phyloP scores from a whole-genome alignment of 1,140 invertebrate genomes.

The Drosophila azteca region DNA sequence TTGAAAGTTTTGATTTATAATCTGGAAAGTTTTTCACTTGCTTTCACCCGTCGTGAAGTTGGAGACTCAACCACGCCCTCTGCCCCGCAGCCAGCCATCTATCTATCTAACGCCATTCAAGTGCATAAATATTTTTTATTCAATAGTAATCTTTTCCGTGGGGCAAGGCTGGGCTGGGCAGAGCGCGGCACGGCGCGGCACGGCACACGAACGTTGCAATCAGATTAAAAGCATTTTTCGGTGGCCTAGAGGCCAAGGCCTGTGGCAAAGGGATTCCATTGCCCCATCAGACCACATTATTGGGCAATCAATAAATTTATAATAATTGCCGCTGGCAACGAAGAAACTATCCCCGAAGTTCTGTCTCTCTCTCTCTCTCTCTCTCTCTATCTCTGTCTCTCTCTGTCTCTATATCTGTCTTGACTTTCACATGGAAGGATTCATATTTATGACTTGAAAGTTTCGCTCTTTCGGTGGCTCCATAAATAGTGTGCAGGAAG shows the following conservation, averaged over 20 bases:
- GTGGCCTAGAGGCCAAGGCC: constrained; percentile 26
- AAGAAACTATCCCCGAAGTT: constrained; percentile 68
- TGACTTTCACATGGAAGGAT: constrained; percentile 30
- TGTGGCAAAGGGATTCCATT: constrained; percentile 5
- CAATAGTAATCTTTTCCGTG: constrained; percentile 33
- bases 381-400: too few species aligned
- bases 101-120: constrained; percentile 71
- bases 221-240: constrained; percentile 77
- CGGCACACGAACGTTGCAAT: constrained; percentile 55
- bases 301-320: constrained; percentile 79
- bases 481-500: constrained; percentile 42
- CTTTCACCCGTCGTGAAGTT: constrained; percentile 9
- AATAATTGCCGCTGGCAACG: constrained; percentile 71
- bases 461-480: constrained; percentile 58
- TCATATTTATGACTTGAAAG: constrained; percentile 75
- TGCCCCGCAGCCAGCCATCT: constrained; percentile 33
- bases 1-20: constrained; percentile 82
- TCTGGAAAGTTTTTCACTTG: constrained; percentile 68
- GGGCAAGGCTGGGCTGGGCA: not conserved
- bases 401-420: not conserved
- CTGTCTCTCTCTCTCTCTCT: not conserved
- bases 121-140: constrained; percentile 78
- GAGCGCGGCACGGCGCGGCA: too few species aligned
- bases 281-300: constrained; percentile 38
- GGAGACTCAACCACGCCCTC: not conserved